Conservation (phyloP, 2,888 invertebrate genomes). For the Capitulum mitella region DNA sequence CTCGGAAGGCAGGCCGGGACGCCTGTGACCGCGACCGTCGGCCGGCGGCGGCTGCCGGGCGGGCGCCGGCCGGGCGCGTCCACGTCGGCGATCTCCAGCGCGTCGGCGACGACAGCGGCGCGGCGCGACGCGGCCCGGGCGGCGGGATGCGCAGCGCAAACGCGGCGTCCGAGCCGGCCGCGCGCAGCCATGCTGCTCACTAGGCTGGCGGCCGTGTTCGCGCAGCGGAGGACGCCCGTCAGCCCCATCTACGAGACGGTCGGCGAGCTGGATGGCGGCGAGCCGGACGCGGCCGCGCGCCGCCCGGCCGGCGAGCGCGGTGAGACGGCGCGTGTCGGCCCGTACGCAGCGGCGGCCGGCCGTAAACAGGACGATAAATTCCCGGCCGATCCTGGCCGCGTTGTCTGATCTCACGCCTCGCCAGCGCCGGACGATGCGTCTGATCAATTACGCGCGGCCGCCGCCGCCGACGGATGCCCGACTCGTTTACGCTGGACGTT, state of each 20-base stretch:
- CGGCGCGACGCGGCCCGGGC: neutral
- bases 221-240: neutral
- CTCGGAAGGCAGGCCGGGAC: no score
- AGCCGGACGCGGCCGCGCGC: neutral
- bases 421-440: neutral
- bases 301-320: neutral
- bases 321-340: neutral
- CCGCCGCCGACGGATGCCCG: no score
- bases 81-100: no score
- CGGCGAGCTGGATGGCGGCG: neutral
- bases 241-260: neutral
- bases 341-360: neutral
- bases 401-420: neutral
- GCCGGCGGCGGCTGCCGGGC: neutral
- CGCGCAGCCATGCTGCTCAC: neutral
- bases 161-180: neutral
- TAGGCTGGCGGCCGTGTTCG: neutral
- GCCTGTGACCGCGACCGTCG: no score
- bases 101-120: neutral
- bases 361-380: constrained; percentile 12
- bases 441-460: neutral
- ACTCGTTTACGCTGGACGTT: no score
- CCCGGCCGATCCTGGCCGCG: neutral
- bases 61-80: neutral
- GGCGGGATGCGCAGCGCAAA: neutral